Percentiles rank a stretch among this genome's conserved stretches.
phyloP scores from a whole-genome alignment of 2,113 vertebrate genomes.

The Bucco capensis region DNA sequence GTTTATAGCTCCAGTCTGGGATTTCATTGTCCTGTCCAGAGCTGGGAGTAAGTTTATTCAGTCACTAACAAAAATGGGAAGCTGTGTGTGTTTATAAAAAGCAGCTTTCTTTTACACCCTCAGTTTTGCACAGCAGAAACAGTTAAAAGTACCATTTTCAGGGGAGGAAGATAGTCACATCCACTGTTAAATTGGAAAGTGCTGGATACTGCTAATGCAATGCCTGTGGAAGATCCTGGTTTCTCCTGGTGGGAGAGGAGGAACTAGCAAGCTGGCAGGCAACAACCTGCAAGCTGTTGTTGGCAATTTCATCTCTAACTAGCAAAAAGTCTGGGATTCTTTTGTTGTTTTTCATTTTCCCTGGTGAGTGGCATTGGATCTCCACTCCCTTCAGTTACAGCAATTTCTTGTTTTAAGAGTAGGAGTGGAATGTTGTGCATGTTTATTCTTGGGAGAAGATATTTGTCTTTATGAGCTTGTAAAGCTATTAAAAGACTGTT shows the following conservation, averaged over 20 bases:
- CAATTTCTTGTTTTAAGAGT: neutral
- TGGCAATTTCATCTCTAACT: neutral
- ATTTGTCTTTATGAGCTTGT: constrained; percentile 29
- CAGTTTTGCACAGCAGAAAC: neutral
- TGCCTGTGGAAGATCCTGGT: neutral
- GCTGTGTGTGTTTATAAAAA: neutral
- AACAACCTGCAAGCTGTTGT: neutral
- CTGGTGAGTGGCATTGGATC: neutral
- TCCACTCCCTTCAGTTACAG: neutral
- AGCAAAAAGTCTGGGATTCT: neutral
- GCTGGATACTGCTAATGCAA: neutral
- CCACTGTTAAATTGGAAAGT: neutral
- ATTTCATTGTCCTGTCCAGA: neutral
- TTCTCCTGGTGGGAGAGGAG: neutral
- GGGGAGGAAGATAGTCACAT: neutral
- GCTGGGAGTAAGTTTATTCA: neutral
- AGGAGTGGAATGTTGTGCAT: constrained; percentile 19
- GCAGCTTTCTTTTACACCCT: neutral
- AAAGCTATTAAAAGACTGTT: constrained; percentile 37
- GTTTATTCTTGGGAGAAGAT: constrained; percentile 17
- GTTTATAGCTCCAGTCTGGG: neutral
- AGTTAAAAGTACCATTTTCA: neutral
- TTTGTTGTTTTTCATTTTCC: neutral
- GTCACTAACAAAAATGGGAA: neutral
- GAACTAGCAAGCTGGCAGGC: neutral